Conservation (phyloP, 1,140 invertebrate genomes). For the Drosophila teissieri region DNA sequence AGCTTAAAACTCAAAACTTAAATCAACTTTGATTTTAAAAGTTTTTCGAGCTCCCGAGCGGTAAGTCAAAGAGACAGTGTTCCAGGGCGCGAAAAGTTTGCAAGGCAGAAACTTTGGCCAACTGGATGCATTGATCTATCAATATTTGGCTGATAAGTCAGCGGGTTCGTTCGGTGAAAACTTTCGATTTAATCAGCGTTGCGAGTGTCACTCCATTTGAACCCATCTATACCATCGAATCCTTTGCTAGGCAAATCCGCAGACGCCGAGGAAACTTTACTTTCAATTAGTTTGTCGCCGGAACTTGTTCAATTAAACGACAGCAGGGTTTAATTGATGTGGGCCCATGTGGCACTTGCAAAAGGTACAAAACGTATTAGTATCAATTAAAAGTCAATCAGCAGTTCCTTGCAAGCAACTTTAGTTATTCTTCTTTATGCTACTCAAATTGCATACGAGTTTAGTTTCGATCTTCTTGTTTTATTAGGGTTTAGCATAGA, state of each 20-base stretch:
- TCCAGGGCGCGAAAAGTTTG: conserved; percentile 26
- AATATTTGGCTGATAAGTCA: conserved; percentile 78
- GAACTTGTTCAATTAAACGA: conserved; percentile 7
- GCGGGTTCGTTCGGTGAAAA: conserved; percentile 43
- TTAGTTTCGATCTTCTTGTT: no score
- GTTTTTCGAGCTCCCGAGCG: conserved; percentile 62
- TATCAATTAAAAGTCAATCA: conserved; percentile 19
- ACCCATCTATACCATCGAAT: background rate
- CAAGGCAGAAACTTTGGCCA: conserved; percentile 46
- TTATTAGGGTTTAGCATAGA: no score
- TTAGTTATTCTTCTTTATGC: background rate
- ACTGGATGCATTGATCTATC: conserved; percentile 79
- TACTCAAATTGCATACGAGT: background rate
- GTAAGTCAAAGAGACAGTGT: conserved; percentile 53
- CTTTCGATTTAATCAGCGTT: conserved; percentile 75
- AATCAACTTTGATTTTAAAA: conserved; percentile 76
- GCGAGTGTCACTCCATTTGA: conserved; percentile 51
- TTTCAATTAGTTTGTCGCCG: conserved; percentile 36
- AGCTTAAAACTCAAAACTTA: conserved; percentile 68
- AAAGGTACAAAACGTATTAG: conserved; percentile 4
- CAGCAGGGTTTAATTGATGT: conserved; percentile 17
- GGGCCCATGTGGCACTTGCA: conserved; percentile 3
- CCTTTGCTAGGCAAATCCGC: conserved; percentile 7
- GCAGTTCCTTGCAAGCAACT: background rate
- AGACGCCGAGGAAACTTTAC: conserved; percentile 4